Evolutionary conservation across 2,888 invertebrate species (phyloP), one percentile per base, ranked within the genome.

Genomic region (Torymus aiolomorphi): DNA sequence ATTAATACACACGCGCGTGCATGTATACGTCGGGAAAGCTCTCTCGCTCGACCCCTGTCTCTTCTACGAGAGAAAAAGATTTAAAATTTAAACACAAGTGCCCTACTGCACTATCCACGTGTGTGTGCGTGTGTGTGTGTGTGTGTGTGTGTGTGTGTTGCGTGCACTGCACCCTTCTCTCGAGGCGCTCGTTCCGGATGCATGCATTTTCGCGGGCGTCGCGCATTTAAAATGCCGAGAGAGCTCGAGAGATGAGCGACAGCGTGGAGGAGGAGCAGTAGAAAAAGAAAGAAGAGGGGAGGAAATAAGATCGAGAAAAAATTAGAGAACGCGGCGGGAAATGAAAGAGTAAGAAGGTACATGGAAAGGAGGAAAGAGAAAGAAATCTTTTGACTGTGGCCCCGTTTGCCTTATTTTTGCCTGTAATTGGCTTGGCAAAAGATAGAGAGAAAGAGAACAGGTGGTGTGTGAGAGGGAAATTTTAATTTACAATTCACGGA

Each of bases 41-140:
- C 67, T 66, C 74, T 74, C 71, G 16, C 51, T 51, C 16, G 0
- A 51, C 8, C 51, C 3, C 65, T 18, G 2, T 42, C 16, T 63
- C 2, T 49, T 49, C 84, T 84, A 84, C 81, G 83, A 83, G 83
- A 82, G 83, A 83, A 82, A 82, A 85, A 84, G 84, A 86, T 87
- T 87, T 87, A 85, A 86, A 87, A 86, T 87, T 87, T 86, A 86
- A 86, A 87, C 85, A 80, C 83, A 84, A 86, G 85, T 86, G 85
- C 84, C 84, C 61, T 20, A 49, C 63, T 61, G 66, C 79, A 42
- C 77, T 82, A 81, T 83, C 83, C 84, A 84, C 82, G 78, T 83
- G 77, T 65, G 81, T 54, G 31, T 5, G 16, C n/a, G 24, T 14
- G n/a, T n/a, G n/a, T n/a, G n/a, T n/a, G n/a, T n/a, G n/a, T n/a